Conservation (phyloP, 1,140 invertebrate species). For the Aphelinus atriplicis region DNA sequence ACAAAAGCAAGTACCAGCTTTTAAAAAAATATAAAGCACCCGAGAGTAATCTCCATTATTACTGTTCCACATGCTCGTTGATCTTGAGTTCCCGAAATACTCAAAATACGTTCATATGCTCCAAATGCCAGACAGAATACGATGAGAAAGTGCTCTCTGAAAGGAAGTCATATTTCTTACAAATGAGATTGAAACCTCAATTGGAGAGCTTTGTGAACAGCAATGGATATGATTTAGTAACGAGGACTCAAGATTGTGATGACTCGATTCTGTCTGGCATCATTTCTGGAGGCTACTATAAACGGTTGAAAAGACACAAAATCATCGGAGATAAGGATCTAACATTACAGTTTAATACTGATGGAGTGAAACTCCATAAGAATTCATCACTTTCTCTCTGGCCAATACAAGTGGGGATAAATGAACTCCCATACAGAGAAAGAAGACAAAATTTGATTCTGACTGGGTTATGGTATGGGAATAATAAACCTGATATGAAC, state of each 20-base stretch:
- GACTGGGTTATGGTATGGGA: constrained; percentile 9
- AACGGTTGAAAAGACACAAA: neutral
- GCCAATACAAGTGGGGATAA: constrained; percentile 13
- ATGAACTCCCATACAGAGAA: constrained; percentile 15
- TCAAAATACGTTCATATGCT: neutral
- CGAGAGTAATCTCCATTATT: too few relatives aligned
- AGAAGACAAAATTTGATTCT: constrained; percentile 18
- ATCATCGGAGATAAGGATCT: constrained; percentile 1
- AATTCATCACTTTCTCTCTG: neutral
- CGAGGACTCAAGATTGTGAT: neutral
- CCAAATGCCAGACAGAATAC: neutral
- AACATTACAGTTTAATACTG: constrained; percentile 16
- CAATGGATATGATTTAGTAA: neutral
- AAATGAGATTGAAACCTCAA: neutral
- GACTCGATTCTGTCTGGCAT: neutral
- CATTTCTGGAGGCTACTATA: neutral
- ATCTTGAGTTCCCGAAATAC: too few relatives aligned
- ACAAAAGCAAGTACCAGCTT: too few relatives aligned
- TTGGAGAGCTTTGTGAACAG: neutral
- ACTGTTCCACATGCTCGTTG: too few relatives aligned
- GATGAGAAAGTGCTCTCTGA: neutral
- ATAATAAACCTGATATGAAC: neutral
- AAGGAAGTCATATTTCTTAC: neutral
- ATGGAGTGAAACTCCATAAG: constrained; percentile 1
- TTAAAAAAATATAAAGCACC: too few relatives aligned